phyloP scores from a whole-genome alignment of 2,888 invertebrate species.

The Dorcus parallelipipedus region DNA sequence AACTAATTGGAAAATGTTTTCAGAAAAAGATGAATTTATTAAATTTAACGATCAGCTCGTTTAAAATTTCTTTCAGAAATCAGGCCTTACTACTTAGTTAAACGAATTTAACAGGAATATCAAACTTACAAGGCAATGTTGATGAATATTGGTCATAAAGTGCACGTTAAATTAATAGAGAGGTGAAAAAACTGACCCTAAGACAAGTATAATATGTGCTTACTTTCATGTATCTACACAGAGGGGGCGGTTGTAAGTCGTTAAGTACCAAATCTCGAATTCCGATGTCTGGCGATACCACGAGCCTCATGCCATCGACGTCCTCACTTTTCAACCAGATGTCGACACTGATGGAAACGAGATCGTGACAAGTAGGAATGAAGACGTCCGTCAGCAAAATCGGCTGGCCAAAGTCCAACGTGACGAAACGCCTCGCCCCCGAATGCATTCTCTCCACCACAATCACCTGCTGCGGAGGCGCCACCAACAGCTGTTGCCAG shows the following conservation, averaged over 20 bases:
- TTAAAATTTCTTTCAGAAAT: neutral
- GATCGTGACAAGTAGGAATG: conserved; percentile 75
- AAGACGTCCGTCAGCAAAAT: conserved; percentile 82
- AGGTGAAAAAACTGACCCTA: no score
- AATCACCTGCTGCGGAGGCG: conserved; percentile 78
- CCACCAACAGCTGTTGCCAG: conserved; percentile 74
- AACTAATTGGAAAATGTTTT: no score
- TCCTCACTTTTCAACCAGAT: conserved; percentile 88
- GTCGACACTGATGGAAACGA: conserved; percentile 84
- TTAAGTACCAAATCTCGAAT: conserved; percentile 78
- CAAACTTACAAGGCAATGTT: no score
- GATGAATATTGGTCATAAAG: neutral
- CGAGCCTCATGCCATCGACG: conserved; percentile 77
- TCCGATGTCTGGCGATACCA: conserved; percentile 85
- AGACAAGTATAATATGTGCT: conserved; percentile 11
- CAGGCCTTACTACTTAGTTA: neutral
- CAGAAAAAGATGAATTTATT: no score
- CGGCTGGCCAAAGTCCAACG: conserved; percentile 86
- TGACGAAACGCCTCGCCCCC: conserved; percentile 87
- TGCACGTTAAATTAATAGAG: no score
- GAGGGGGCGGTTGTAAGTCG: conserved; percentile 86
- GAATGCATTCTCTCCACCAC: conserved; percentile 93
- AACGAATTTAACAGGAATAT: no score
- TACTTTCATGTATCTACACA: conserved; percentile 87
- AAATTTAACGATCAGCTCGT: no score